Conservation (phyloP, 2,797 vertebrate species). For the Fistularia tabacaria region DNA sequence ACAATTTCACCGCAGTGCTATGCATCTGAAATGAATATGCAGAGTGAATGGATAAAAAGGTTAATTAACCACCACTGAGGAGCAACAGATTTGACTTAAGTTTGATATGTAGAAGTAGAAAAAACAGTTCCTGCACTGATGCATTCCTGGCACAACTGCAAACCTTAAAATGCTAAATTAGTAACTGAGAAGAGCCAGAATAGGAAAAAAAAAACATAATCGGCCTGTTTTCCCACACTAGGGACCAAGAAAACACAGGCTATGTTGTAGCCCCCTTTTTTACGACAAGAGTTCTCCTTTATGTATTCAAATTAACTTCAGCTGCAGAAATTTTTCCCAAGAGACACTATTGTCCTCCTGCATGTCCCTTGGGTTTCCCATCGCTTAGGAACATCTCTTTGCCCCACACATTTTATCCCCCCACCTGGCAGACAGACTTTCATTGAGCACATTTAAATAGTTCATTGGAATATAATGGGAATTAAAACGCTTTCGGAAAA, state of each 20-base stretch:
- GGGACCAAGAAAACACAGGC: conserved; percentile 67
- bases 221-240: conserved; percentile 62
- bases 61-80: conserved; percentile 18
- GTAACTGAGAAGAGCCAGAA: conserved; percentile 51
- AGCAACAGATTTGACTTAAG: conserved; percentile 20
- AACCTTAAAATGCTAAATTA: conserved; percentile 59
- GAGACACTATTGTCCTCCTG: conserved; percentile 78
- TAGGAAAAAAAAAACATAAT: conserved; percentile 41
- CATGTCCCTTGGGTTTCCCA: conserved; percentile 76
- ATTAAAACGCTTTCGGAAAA: conserved; percentile 70
- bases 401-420: conserved; percentile 64
- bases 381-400: conserved; percentile 73
- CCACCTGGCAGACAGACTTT: conserved; percentile 58
- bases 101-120: conserved; percentile 27
- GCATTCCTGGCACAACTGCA: conserved; percentile 44
- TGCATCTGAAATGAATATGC: conserved; percentile 14
- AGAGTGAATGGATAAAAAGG: conserved; percentile 13
- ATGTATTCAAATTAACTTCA: conserved; percentile 81
- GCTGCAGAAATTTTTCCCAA: conserved; percentile 80
- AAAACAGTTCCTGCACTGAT: conserved; percentile 21
- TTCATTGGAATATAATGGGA: conserved; percentile 57
- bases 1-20: conserved; percentile 5
- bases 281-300: conserved; percentile 66
- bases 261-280: conserved; percentile 60
- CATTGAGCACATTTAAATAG: conserved; percentile 58